Base-by-base conservation (phyloP, 2,113 vertebrate species). In the Chionis minor region DNA sequence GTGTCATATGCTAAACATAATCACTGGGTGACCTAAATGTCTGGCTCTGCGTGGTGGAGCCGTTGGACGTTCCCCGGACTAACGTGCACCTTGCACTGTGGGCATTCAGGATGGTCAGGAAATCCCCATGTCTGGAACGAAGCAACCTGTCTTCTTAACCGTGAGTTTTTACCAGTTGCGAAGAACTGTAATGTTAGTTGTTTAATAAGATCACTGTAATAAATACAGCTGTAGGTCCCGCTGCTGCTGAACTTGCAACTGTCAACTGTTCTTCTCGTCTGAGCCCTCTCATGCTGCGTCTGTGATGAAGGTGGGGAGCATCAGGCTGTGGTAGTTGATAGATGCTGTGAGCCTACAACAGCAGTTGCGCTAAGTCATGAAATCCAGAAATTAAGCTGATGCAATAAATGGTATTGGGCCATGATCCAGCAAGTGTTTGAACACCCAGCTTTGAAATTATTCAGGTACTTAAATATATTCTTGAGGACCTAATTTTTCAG, bases 11-110 rank as follows among this genome's bases (percentile, higher is more conserved):
- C 40, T 63, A 59, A 40, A 33, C 23, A 3, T 66, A 26, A 30
- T 40, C 2, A 0, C 56, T 77, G 32, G 7, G n/a, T 90, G 67
- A 54, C 24, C 38, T 63, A 3, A 51, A 26, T 27, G 22, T 51
- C 49, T 51, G 1, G 2, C 17, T 58, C 56, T 66, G 66, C 62
- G 49, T 8, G 72, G 42, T n/a, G 58, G 55, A 66, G 44, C 70
- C 28, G 5, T 77, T 51, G 58, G 35, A 26, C 61, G 44, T 52
- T 83, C 35, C 73, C 35, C 42, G 51, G 35, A 20, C 45, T 65
- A 70, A 18, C 0, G 1, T 24, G 22, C 4, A 7, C 17, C 16
- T 74, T 51, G 9, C 1, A 0, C 24, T 87, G 27, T 21, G 8
- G 38, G 8, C 62, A 24, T 56, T 70, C 20, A 10, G 18, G 13